These are phyloP conservation scores for Paramormyrops kingsleyae DNA, from an alignment of 2,113 vertebrate species.

Conservation along the genomic window DNA sequence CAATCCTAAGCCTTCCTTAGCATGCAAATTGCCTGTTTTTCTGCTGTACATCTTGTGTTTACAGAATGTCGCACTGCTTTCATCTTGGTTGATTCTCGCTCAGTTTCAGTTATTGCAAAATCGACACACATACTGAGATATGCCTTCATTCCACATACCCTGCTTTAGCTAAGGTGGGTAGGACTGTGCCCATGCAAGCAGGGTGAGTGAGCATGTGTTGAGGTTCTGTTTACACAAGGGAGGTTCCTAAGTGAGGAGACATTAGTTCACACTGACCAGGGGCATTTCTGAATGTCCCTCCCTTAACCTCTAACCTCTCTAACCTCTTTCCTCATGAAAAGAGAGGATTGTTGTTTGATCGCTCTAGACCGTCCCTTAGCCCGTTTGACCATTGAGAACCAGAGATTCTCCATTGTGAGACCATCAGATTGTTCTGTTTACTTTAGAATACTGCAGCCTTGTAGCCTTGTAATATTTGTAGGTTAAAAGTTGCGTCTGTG, in stretches of 20 bases:
- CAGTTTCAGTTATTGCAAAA: background rate
- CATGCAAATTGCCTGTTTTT: background rate
- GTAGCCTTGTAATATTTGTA: background rate
- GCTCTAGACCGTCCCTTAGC: background rate
- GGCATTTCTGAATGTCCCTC: constrained; percentile 15
- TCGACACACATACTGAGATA: background rate
- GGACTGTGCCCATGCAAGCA: background rate
- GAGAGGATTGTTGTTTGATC: background rate
- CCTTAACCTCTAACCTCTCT: background rate
- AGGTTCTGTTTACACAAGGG: constrained; percentile 33
- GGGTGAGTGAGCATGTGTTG: constrained; percentile 27
- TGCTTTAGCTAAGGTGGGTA: background rate
- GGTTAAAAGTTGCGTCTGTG: background rate
- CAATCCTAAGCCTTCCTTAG: background rate
- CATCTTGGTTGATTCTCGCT: background rate
- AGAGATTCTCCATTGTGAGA: background rate
- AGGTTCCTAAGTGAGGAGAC: constrained; percentile 34
- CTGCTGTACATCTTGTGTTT: background rate
- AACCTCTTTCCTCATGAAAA: background rate
- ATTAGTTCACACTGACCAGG: constrained; percentile 19
- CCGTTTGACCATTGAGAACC: background rate
- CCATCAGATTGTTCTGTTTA: background rate
- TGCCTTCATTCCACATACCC: background rate
- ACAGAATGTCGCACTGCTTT: background rate
- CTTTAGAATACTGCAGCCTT: background rate